Evolutionary conservation across 1,140 invertebrate genomes (phyloP).

Genomic region (Mycetomoellerius zeteki): DNA sequence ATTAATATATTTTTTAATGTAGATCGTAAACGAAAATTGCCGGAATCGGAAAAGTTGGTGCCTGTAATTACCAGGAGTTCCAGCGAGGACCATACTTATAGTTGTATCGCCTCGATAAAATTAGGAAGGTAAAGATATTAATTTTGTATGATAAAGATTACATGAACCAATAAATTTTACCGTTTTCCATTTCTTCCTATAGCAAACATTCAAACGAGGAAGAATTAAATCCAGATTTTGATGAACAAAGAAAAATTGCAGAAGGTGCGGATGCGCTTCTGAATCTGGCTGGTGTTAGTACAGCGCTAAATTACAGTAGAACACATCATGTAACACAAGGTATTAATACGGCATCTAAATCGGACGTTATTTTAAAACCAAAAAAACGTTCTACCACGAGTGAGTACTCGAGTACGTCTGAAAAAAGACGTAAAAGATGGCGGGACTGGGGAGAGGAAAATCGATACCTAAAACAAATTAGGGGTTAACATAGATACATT

Average conservation of each 20-base stretch:
- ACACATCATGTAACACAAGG: slow-evolving; percentile 71
- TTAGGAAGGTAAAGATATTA: slow-evolving; percentile 80
- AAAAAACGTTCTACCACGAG: slow-evolving; percentile 79
- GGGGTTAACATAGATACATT: slow-evolving; percentile 77
- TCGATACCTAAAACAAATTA: slow-evolving; percentile 83
- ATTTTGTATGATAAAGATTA: slow-evolving; percentile 12
- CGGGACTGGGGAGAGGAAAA: slow-evolving; percentile 83
- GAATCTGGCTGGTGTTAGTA: slow-evolving; percentile 90
- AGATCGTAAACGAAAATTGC: slow-evolving; percentile 83
- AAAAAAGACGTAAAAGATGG: slow-evolving; percentile 82
- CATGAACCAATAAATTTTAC: background rate
- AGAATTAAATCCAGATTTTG: slow-evolving; percentile 87
- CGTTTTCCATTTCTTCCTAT: slow-evolving; percentile 27
- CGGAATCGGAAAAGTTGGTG: slow-evolving; percentile 84
- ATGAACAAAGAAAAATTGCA: slow-evolving; percentile 92
- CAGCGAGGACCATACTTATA: slow-evolving; percentile 94
- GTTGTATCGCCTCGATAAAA: slow-evolving; percentile 85
- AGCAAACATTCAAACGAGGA: slow-evolving; percentile 78
- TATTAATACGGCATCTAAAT: slow-evolving; percentile 62
- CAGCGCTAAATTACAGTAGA: slow-evolving; percentile 78
- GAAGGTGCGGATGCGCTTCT: slow-evolving; percentile 93
- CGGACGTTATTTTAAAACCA: slow-evolving; percentile 73
- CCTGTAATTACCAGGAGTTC: slow-evolving; percentile 91
- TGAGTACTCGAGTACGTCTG: slow-evolving; percentile 79
- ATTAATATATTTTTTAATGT: slow-evolving; percentile 27